Conservation (phyloP, 2,888 invertebrate genomes). For the Philonicus albiceps region DNA sequence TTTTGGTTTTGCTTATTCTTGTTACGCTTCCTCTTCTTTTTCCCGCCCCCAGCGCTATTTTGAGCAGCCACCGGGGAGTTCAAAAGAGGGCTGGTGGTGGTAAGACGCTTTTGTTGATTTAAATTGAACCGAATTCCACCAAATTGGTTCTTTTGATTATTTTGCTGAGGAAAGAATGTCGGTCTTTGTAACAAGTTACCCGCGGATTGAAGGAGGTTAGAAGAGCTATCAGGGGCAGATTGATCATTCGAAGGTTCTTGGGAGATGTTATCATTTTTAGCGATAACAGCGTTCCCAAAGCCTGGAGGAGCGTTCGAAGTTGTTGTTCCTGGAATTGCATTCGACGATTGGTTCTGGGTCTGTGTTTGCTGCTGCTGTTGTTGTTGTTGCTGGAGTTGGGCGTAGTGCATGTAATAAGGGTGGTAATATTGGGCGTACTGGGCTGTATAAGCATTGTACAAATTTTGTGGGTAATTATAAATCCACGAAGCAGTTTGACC, state of each 20-base stretch:
- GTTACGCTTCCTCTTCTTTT: slow-evolving; percentile 81
- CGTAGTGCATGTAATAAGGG: slow-evolving; percentile 50
- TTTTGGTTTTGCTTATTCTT: slow-evolving; percentile 66
- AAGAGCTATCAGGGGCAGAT: slow-evolving; percentile 62
- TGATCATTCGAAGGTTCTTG: slow-evolving; percentile 66
- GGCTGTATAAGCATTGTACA: slow-evolving; percentile 46
- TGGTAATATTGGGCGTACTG: slow-evolving; percentile 50
- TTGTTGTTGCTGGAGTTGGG: slow-evolving; percentile 52
- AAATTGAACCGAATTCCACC: slow-evolving; percentile 68
- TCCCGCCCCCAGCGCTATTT: slow-evolving; percentile 54
- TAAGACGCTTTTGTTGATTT: slow-evolving; percentile 63
- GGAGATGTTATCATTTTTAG: slow-evolving; percentile 53
- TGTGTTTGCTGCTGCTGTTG: slow-evolving; percentile 54
- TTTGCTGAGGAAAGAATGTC: slow-evolving; percentile 52
- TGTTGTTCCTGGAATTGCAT: slow-evolving; percentile 53
- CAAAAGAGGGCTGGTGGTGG: slow-evolving; percentile 59
- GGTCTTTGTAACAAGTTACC: slow-evolving; percentile 59
- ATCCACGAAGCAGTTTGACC: slow-evolving; percentile 44
- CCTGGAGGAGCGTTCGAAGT: slow-evolving; percentile 59
- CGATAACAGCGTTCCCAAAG: slow-evolving; percentile 62
- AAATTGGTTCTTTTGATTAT: slow-evolving; percentile 59
- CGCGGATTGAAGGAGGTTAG: slow-evolving; percentile 46
- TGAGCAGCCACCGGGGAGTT: slow-evolving; percentile 64
- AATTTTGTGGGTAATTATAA: slow-evolving; percentile 44
- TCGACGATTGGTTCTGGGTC: slow-evolving; percentile 55